phyloP scores from a whole-genome alignment of 1,140 invertebrate species.

The Penaeus japonicus region DNA sequence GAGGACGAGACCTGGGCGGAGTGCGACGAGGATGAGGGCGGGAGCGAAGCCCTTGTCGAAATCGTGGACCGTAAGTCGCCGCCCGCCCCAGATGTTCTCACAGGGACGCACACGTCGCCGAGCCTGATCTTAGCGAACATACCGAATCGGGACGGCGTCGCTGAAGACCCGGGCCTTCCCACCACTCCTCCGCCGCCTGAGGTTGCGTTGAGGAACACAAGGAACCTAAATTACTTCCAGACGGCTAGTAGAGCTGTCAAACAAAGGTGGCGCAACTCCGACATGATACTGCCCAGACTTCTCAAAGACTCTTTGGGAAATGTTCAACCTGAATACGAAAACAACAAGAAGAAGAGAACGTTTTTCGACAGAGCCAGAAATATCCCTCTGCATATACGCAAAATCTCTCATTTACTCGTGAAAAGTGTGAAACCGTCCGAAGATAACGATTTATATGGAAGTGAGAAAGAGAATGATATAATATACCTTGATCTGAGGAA shows the following conservation, averaged over 20 bases:
- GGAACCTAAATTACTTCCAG: not conserved
- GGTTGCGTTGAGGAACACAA: not conserved
- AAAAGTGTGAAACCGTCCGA: not conserved
- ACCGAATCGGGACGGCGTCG: too few relatives aligned
- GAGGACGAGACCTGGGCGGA: not conserved
- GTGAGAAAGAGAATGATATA: not conserved
- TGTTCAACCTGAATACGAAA: not conserved
- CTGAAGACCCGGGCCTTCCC: too few relatives aligned
- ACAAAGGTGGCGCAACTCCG: conserved; percentile 27
- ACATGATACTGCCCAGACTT: conserved; percentile 4
- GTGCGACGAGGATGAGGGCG: not conserved
- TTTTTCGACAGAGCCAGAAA: conserved; percentile 9
- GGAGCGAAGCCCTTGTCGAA: not conserved
- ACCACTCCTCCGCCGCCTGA: not conserved
- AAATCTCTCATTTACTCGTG: conserved; percentile 18
- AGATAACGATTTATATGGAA: not conserved
- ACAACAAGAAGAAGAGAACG: not conserved
- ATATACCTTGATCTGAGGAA: conserved; percentile 24
- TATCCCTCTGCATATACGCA: not conserved
- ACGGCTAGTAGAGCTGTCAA: not conserved
- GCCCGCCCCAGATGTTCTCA: too few relatives aligned
- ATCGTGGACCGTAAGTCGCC: too few relatives aligned
- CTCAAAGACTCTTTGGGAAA: not conserved
- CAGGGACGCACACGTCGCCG: too few relatives aligned
- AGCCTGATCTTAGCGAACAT: too few relatives aligned